Evolutionary conservation across 2,888 invertebrate genomes (phyloP).

Genomic region (Sycophila texana): DNA sequence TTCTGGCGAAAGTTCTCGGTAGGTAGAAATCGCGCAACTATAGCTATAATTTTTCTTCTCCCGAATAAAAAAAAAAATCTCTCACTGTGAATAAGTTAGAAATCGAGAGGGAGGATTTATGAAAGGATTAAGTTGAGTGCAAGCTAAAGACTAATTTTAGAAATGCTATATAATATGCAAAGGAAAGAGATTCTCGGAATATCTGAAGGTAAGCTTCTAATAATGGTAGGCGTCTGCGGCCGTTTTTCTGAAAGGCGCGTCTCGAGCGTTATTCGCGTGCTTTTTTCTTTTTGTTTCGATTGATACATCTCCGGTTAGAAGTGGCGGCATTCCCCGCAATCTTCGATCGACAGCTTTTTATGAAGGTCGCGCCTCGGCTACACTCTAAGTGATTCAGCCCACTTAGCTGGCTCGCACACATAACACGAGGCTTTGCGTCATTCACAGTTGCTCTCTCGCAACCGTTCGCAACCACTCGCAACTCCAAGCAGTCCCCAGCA

Average conservation of each 20-base stretch:
- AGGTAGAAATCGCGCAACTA: neutral
- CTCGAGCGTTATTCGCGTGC: neutral
- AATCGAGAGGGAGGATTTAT: no score
- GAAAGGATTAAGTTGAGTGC: no score
- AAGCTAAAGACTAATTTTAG: no score
- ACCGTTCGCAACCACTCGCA: neutral
- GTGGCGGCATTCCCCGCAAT: neutral
- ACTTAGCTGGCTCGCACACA: neutral
- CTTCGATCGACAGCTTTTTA: neutral
- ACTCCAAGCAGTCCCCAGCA: no score
- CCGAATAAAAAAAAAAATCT: neutral
- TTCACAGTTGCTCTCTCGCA: neutral
- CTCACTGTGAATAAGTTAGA: no score
- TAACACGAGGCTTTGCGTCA: neutral
- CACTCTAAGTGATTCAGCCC: conserved; percentile 1
- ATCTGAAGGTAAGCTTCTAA: neutral
- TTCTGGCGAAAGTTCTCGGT: neutral
- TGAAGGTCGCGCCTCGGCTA: neutral
- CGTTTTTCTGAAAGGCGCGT: neutral
- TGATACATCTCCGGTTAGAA: neutral
- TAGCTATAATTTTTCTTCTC: neutral
- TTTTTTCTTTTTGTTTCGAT: neutral
- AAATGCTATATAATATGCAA: no score
- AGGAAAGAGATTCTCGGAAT: neutral
- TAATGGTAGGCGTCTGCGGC: neutral